Conservation (phyloP, 2,797 vertebrate species). For the Lepus oiostolus region DNA sequence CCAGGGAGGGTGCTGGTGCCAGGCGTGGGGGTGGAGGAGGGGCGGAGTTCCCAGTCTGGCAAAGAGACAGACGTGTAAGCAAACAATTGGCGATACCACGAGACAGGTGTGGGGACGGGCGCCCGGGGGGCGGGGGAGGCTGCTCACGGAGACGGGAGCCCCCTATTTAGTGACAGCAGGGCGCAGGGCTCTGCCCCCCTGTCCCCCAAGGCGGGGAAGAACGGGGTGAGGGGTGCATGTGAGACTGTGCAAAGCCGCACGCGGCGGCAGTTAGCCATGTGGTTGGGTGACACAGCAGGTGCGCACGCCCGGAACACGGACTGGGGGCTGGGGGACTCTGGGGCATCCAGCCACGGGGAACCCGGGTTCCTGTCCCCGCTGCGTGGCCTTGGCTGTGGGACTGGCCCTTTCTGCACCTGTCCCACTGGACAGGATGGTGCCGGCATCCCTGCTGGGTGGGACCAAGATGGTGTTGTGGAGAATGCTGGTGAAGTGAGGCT, state of each 20-base stretch:
- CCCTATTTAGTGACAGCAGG: too few species aligned
- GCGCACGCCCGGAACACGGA: neutral
- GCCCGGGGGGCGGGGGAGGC: too few species aligned
- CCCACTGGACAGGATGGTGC: too few species aligned
- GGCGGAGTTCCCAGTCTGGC: neutral
- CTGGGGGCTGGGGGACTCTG: neutral
- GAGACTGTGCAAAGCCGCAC: neutral
- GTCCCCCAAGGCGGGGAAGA: neutral
- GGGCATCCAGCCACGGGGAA: too few species aligned
- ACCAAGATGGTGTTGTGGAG: neutral
- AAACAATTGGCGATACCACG: neutral
- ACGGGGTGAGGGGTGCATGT: neutral
- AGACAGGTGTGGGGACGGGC: neutral
- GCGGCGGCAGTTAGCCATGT: accelerated
- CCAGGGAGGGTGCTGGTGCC: neutral
- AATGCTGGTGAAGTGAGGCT: too few species aligned
- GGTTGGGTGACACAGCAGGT: neutral
- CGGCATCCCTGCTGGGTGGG: too few species aligned
- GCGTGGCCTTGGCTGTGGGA: neutral
- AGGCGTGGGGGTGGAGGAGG: neutral
- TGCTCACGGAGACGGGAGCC: too few species aligned
- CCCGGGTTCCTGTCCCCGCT: neutral
- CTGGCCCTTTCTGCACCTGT: neutral
- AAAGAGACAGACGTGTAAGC: slow-evolving; percentile 1
- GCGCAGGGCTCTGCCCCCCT: too few species aligned